phyloP scores from a whole-genome alignment of 92 coral and sea anemone genomes.

The Porites divaricata region DNA sequence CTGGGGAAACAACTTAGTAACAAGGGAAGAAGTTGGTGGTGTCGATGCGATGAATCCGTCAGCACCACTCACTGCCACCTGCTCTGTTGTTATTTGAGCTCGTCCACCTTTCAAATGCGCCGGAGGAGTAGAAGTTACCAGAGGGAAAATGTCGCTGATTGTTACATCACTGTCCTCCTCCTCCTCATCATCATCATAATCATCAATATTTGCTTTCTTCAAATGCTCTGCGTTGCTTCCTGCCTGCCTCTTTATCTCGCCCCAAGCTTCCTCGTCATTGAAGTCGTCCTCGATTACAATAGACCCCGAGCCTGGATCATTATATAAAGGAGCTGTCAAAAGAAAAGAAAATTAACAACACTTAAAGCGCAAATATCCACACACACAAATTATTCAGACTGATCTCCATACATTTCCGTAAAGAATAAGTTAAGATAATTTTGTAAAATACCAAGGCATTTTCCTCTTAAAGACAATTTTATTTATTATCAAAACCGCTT shows the following conservation, averaged over 20 bases:
- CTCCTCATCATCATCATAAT: slow-evolving; percentile 56
- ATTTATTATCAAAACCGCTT: too few relatives aligned
- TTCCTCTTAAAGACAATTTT: too few relatives aligned
- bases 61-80: neutral
- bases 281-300: slow-evolving; percentile 65
- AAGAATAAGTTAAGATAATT: too few relatives aligned
- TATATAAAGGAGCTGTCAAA: neutral
- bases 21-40: slow-evolving; percentile 95
- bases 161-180: slow-evolving; percentile 81
- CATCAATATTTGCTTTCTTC: slow-evolving; percentile 33
- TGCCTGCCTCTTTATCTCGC: slow-evolving; percentile 70
- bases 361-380: too few relatives aligned
- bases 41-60: slow-evolving; percentile 65
- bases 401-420: too few relatives aligned
- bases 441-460: too few relatives aligned
- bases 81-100: slow-evolving; percentile 4
- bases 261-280: slow-evolving; percentile 92
- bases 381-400: too few relatives aligned
- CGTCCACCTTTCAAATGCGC: slow-evolving; percentile 1
- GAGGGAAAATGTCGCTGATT: slow-evolving; percentile 69
- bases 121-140: slow-evolving; percentile 57
- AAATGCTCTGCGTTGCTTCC: slow-evolving; percentile 40
- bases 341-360: neutral
- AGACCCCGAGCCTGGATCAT: slow-evolving; percentile 12
- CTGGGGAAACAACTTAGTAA: slow-evolving; percentile 95